phyloP scores from a whole-genome alignment of 2,113 vertebrate species.

The Panthera leo region DNA sequence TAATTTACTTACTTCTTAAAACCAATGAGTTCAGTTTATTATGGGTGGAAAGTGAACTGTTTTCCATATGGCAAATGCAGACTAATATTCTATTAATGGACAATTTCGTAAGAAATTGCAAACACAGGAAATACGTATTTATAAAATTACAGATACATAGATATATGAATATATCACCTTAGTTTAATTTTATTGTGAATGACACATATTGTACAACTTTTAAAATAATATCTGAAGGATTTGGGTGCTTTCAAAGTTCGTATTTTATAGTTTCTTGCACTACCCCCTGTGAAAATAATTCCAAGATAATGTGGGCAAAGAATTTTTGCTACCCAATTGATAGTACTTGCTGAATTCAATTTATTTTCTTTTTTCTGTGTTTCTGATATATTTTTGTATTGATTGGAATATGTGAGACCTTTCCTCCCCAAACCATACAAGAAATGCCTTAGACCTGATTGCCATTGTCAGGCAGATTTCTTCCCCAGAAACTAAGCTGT shows the following conservation, averaged over 20 bases:
- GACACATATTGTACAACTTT: background rate
- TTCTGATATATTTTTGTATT: constrained; percentile 21
- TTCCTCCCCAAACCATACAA: background rate
- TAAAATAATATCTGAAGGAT: background rate
- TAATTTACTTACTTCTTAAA: constrained; percentile 20
- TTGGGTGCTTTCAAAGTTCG: background rate
- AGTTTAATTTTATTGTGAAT: constrained; percentile 31
- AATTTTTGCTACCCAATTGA: background rate
- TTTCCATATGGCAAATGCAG: background rate
- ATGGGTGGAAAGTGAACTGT: background rate
- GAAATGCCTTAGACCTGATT: background rate
- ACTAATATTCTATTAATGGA: background rate
- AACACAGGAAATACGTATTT: background rate
- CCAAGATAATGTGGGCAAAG: background rate
- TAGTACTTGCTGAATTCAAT: background rate
- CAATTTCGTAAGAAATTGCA: constrained; percentile 33
- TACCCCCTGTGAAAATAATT: constrained; percentile 15
- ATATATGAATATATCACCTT: background rate
- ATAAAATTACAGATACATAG: background rate
- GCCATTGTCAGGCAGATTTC: background rate
- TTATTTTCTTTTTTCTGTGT: constrained; percentile 44
- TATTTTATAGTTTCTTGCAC: constrained; percentile 1
- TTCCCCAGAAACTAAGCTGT: constrained; percentile 23
- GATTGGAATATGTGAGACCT: background rate
- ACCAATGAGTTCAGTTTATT: constrained; percentile 27